Evolutionary conservation across 1,140 invertebrate species (phyloP), one percentile per base, ranked within the genome.

Genomic region (Argopecten irradians): DNA sequence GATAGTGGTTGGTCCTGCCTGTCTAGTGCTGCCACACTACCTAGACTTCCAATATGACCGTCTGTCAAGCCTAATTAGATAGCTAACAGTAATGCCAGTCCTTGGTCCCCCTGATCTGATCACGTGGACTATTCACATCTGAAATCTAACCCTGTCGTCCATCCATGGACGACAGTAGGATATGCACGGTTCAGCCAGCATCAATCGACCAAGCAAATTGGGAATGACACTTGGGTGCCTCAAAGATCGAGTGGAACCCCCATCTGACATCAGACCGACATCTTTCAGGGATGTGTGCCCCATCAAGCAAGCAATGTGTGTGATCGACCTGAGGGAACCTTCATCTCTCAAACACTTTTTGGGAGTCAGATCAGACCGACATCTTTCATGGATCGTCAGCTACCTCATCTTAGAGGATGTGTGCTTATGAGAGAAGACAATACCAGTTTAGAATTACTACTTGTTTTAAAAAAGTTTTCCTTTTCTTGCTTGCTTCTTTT

Each of bases 371-470:
- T 71, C 55, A 71, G 55, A 71, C 55, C 55, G 22, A 28, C 55
- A n/a, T 71, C 55, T 71, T 71, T 71, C 55, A 71, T 71, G 55
- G 55, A 28, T 71, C 55, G 55, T 71, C 55, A 71, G 55, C 55
- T 71, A 71, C 55, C 55, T 71, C 55, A 71, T 71, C 55, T 71
- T 71, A 71, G 55, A 71, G 55, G 55, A 71, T 71, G 55, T 71
- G 55, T 71, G 55, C 55, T 71, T 71, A 71, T 71, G 55, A 71
- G 55, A 71, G 55, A 71, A 71, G 55, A 71, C 55, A 71, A 71
- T 71, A 71, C 55, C 55, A 71, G 55, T 71, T 71, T 71, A 71
- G n/a, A 71, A 71, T 71, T 71, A 71, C 55, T 71, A n/a, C n/a
- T n/a, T 46, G 55, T 5, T 71, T 71, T 71, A 8, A 28, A n/a